Percentiles rank a stretch among this genome's conserved stretches.
These are phyloP conservation scores for Pelusios castaneus DNA, from an alignment of 2,113 vertebrate species.

Conservation along the genomic window DNA sequence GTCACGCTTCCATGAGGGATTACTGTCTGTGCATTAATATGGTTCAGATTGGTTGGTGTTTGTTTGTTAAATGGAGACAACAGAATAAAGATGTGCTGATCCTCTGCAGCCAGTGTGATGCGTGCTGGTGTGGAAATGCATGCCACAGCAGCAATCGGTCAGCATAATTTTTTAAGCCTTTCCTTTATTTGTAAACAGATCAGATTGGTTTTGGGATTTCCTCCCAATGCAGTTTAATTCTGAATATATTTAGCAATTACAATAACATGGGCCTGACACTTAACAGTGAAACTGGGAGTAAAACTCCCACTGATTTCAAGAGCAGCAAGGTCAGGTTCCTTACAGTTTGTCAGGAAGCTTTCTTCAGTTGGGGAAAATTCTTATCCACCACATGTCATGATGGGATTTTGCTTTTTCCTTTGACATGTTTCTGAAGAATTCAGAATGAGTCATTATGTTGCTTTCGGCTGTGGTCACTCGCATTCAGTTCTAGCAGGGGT, in stretches of 20 bases:
- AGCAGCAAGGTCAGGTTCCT: not conserved
- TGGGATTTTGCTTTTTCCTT: not conserved
- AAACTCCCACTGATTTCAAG: not conserved
- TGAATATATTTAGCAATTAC: not conserved
- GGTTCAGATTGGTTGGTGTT: not conserved
- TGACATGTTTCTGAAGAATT: not conserved
- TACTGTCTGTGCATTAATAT: not conserved
- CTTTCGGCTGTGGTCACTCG: not conserved
- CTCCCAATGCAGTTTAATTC: not conserved
- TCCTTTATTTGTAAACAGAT: constrained; percentile 16
- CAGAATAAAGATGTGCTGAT: not conserved
- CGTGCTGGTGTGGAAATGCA: not conserved
- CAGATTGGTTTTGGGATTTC: not conserved
- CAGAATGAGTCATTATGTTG: not conserved
- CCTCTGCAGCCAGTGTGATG: not conserved
- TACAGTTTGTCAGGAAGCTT: not conserved
- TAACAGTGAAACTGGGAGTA: not conserved
- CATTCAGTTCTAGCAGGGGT: not conserved
- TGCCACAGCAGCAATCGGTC: not conserved
- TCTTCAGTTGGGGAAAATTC: not conserved
- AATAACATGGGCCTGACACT: not conserved
- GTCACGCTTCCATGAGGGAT: constrained; percentile 15
- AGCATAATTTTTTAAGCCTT: not conserved
- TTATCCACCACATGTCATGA: not conserved
- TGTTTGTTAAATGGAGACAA: not conserved